Percentiles rank a stretch among this genome's conserved stretches.
These are phyloP conservation scores for Himalopsyche japonica DNA, from an alignment of 2,888 invertebrate genomes.

Conservation along the genomic window DNA sequence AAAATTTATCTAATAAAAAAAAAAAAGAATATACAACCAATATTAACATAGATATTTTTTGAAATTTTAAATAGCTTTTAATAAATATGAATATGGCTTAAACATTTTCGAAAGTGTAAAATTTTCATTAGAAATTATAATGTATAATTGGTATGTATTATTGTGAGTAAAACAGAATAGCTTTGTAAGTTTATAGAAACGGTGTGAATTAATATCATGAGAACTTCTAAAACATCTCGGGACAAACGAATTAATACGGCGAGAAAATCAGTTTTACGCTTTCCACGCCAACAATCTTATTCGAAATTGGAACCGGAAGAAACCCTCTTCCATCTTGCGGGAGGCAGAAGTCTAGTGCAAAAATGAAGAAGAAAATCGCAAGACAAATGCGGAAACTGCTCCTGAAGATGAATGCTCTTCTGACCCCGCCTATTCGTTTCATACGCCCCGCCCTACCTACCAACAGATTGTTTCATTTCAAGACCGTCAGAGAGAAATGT, in stretches of 20 bases:
- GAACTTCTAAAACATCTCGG: background rate
- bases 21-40: too few relatives aligned
- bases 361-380: background rate
- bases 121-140: too few relatives aligned
- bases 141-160: too few relatives aligned
- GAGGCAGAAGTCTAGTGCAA: background rate
- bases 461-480: constrained; percentile 14
- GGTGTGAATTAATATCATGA: too few relatives aligned
- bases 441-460: constrained; percentile 9
- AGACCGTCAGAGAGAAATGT: constrained; percentile 1
- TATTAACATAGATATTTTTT: too few relatives aligned
- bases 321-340: background rate
- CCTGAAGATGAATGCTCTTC: constrained; percentile 28
- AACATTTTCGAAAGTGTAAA: too few relatives aligned
- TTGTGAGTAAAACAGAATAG: too few relatives aligned
- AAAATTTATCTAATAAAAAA: too few relatives aligned
- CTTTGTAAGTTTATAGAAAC: too few relatives aligned
- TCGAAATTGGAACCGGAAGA: background rate
- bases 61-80: too few relatives aligned
- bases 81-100: too few relatives aligned
- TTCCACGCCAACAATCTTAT: background rate
- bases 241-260: background rate
- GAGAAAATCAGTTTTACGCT: background rate
- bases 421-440: constrained; percentile 16
- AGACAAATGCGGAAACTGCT: constrained; percentile 14